Evolutionary conservation across 2,888 invertebrate genomes (phyloP), one percentile per base, ranked within the genome.

Genomic region (Sphaeridia pumilis): DNA sequence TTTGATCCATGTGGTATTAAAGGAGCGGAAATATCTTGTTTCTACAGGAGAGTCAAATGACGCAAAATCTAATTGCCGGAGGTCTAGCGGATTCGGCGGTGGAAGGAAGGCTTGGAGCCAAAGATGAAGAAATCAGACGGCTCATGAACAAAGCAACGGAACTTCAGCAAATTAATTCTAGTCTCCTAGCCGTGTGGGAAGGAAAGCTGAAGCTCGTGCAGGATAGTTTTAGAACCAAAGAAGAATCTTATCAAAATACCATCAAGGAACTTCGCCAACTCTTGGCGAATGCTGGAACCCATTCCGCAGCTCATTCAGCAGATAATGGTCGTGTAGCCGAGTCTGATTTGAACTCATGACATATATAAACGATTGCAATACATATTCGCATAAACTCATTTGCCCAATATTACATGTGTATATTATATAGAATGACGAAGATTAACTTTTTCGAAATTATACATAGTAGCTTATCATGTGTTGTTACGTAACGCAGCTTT

Each of bases 111-210:
- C 21, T 52, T 2, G 46, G 31, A 22, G 25, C 27, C 36, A 52
- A 46, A 41, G 52, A 52, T 22, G 52, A 46, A 5, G 52, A 52
- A 17, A 38, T 28, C 20, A 17, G 3, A 3, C 41, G 31, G 28
- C 26, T 52, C 5, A 31, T 46, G 27, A 31, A 44, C 3, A 45
- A 27, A 22, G 34, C 46, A 4, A 31, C 26, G 20, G 46, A 52
- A 41, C 46, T 52, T 10, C 52, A 52, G 38, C 38, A 46, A 41
- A 31, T 52, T n/a, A 52, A 52, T 42, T 25, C 46, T 41, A 46
- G 41, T 46, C 45, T 52, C 12, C 38, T 26, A 1, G 41, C 26
- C 34, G 27, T 52, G 14, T 52, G 52, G 52, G 46, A 52, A 26
- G n/a, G 12, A 14, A 52, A 52, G 22, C 17, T 52, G 25, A 27